phyloP scores from a whole-genome alignment of 2,113 vertebrate genomes.

The Neomonachus schauinslandi region DNA sequence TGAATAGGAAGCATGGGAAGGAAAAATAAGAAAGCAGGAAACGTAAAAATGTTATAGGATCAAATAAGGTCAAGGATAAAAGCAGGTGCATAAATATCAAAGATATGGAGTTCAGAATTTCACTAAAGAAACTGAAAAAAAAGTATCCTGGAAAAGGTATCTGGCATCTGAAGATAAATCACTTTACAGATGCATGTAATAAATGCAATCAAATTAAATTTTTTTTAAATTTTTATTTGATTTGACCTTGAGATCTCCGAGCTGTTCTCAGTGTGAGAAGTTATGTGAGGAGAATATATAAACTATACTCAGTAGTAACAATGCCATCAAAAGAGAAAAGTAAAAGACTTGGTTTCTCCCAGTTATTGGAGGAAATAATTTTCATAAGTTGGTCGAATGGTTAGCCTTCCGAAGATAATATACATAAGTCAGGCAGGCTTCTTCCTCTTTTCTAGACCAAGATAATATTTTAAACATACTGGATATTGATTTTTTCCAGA shows the following conservation, averaged over 20 bases:
- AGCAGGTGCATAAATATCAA: background rate
- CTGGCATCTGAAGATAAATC: background rate
- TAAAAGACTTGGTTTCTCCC: background rate
- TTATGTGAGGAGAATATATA: background rate
- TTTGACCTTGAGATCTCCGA: background rate
- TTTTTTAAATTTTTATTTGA: background rate
- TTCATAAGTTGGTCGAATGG: background rate
- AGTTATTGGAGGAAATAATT: background rate
- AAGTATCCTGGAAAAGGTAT: background rate
- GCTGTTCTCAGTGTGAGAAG: background rate
- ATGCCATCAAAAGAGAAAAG: background rate
- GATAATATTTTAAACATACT: background rate
- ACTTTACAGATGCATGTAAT: background rate
- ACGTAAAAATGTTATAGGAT: background rate
- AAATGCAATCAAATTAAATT: slow-evolving; percentile 7
- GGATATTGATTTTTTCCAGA: background rate
- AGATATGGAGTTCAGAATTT: background rate
- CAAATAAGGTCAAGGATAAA: slow-evolving; percentile 28
- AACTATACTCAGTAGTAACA: background rate
- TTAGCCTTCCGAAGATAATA: background rate
- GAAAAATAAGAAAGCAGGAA: background rate
- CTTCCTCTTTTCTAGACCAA: background rate
- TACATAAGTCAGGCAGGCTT: background rate
- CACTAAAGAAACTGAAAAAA: background rate
- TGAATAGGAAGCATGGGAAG: background rate